These are phyloP conservation scores for Tridacna crocea DNA, from an alignment of 2,888 invertebrate species.

Conservation along the genomic window DNA sequence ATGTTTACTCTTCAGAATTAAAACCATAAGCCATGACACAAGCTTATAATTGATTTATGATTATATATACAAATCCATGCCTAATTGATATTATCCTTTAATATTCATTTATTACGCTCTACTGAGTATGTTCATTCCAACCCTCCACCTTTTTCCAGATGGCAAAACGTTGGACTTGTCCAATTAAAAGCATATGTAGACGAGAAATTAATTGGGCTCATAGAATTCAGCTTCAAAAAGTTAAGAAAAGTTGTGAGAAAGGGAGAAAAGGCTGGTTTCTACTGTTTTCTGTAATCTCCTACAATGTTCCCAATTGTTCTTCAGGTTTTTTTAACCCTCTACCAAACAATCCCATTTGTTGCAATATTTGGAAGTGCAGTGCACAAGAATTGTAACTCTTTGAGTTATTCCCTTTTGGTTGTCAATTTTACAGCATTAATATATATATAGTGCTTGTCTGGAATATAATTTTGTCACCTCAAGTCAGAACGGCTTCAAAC, in stretches of 20 bases:
- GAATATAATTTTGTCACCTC: too few relatives aligned
- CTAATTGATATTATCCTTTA: constrained; percentile 31
- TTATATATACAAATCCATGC: constrained; percentile 22
- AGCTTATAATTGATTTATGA: constrained; percentile 30
- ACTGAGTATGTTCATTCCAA: constrained; percentile 13
- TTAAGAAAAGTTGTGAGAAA: background rate
- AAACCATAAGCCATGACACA: constrained; percentile 24
- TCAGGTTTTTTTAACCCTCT: too few relatives aligned
- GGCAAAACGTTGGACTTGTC: background rate
- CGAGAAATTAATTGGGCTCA: background rate
- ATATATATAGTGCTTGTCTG: too few relatives aligned
- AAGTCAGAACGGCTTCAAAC: too few relatives aligned
- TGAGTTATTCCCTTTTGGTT: too few relatives aligned
- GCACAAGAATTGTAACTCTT: too few relatives aligned
- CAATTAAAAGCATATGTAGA: background rate
- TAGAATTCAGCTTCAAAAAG: background rate
- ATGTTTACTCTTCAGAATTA: constrained; percentile 19
- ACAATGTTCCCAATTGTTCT: background rate
- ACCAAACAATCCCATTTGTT: too few relatives aligned
- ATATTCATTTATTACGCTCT: constrained; percentile 25
- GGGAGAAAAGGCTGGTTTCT: background rate
- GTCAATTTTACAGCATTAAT: too few relatives aligned
- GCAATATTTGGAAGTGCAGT: too few relatives aligned
- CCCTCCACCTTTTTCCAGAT: background rate
- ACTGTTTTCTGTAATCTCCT: background rate